These are phyloP conservation scores for Drosophila lacteicornis DNA, from an alignment of 1,140 invertebrate species.

Conservation along the genomic window DNA sequence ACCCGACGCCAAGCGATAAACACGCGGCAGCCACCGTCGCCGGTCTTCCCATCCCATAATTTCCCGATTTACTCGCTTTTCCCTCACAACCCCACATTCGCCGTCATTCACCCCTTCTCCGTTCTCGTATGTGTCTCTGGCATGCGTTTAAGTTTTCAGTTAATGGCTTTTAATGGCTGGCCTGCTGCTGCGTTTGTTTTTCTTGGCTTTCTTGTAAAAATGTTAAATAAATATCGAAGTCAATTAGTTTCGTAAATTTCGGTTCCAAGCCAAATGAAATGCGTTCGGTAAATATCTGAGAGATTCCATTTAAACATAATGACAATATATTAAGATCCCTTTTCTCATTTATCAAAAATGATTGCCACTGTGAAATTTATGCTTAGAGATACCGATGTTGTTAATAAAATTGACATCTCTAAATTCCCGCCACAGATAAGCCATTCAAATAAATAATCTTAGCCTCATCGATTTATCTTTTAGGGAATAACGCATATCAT, in stretches of 20 bases:
- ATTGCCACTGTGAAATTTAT: constrained; percentile 9
- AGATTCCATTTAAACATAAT: constrained; percentile 8
- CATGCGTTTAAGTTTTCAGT: constrained; percentile 83
- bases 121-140: constrained; percentile 61
- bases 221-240: constrained; percentile 76
- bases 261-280: constrained; percentile 26
- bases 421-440: constrained; percentile 6
- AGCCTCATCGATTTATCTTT: constrained; percentile 24
- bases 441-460: constrained; percentile 34
- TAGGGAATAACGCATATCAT: constrained; percentile 22
- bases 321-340: constrained; percentile 12
- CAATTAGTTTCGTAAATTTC: constrained; percentile 78
- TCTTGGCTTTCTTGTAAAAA: constrained; percentile 57
- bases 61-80: constrained; percentile 3
- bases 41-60: constrained; percentile 27
- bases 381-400: not conserved
- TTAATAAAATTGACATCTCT: constrained; percentile 12
- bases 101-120: constrained; percentile 4
- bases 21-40: constrained; percentile 61
- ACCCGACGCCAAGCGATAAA: constrained; percentile 75
- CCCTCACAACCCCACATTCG: not conserved
- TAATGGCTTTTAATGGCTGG: constrained; percentile 81
- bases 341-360: not conserved
- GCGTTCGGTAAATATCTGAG: constrained; percentile 1
- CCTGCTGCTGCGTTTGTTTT: constrained; percentile 39